Conservation (phyloP, 2,797 vertebrate species). For the Oryzias dopingdopingensis region DNA sequence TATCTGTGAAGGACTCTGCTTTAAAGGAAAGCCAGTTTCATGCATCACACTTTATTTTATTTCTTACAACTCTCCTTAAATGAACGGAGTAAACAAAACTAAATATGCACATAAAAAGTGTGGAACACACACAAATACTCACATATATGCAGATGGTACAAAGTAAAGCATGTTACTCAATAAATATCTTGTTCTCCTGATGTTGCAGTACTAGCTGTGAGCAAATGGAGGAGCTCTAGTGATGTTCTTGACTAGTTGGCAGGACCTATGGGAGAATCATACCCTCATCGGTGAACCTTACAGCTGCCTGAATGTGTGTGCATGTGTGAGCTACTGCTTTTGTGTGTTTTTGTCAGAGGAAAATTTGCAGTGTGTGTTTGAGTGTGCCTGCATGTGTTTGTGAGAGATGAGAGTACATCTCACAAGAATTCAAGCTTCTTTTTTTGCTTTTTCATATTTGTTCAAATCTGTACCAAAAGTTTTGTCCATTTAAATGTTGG, state of each 20-base stretch:
- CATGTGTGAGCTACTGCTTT: neutral
- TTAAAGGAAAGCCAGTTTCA: slow-evolving; percentile 1
- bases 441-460: neutral
- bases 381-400: neutral
- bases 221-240: slow-evolving; percentile 82
- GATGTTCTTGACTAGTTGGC: slow-evolving; percentile 63
- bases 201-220: slow-evolving; percentile 66
- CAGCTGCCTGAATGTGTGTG: slow-evolving; percentile 14
- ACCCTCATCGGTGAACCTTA: slow-evolving; percentile 21
- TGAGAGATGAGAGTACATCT: neutral
- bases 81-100: no score
- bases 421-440: no score
- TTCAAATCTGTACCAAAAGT: neutral
- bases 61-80: neutral
- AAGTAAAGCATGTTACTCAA: neutral
- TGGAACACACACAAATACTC: neutral
- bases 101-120: no score
- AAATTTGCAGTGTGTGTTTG: neutral
- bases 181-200: slow-evolving; percentile 6
- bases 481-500: neutral
- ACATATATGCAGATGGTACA: neutral
- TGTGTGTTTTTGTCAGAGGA: neutral
- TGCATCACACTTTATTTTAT: neutral
- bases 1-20: slow-evolving; percentile 11
- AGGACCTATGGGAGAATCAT: slow-evolving; percentile 37